Base-by-base conservation (phyloP, 1,140 invertebrate species). In the Drosophila tsacasi region DNA sequence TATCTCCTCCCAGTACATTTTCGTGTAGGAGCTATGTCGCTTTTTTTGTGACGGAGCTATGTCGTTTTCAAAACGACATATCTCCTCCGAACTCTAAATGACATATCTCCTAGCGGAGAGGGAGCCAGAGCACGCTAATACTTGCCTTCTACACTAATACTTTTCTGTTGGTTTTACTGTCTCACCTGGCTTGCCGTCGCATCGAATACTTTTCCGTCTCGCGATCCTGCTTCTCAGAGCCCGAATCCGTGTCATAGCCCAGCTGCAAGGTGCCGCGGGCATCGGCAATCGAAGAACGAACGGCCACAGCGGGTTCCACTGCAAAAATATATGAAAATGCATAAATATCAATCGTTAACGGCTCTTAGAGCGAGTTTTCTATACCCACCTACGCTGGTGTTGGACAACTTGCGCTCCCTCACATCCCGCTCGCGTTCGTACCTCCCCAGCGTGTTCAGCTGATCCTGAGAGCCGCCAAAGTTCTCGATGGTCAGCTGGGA, bases 401-500 rank as follows among this genome's bases (percentile, higher is more conserved):
- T 91, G 94, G 95, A 85, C 95, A 93, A 84, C 95, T 96, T 91
- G 94, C 96, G 93, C 55, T 92, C 91, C 27, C 82, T 62, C 4
- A 57, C 54, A 17, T 86, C 77, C 83, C 94, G 58, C 21, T 92
- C 78, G 32, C 92, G 92, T 12, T 91, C 71, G 37, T 64, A 95
- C 19, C 94, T 90, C 0, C 95, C 95, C 44, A 95, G 94, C 82
- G 95, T 95, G 93, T 95, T 95, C 49, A 96, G 90, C 65, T 96
- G 95, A 92, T 96, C 97, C 94, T 97, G 96, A 81, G 95, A 97
- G 52, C 97, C 97, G 32, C 97, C 97, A 93, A 98, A 98, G 93
- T 98, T 98, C 94, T 98, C 97, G 32, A 98, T 96, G 0, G 97
- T 98, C 69, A 98, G 93, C 93, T 98, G 96, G 32, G 97, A 98